Evolutionary conservation across 2,888 invertebrate genomes (phyloP), one percentile per base, ranked within the genome.

Genomic region (Trisateles emortualis): DNA sequence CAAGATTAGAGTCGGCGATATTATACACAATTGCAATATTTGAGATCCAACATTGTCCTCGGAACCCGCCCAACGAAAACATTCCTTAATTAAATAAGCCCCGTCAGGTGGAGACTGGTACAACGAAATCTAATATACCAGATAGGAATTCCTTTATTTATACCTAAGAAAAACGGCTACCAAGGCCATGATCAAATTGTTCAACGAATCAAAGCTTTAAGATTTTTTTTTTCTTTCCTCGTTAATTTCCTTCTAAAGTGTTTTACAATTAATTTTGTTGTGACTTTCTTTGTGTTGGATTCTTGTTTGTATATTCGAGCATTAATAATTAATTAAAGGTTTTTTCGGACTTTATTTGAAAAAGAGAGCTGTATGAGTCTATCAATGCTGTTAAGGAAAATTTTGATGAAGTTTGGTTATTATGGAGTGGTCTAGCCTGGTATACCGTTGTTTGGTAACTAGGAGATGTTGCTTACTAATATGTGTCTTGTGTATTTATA

Each of bases 61-160:
- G 24, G 53, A 54, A 52, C 55, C 62, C 68, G 65, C 68, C 72
- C 68, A 53, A 68, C 78, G 76, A 82, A 84, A 86, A 86, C 83
- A 84, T 81, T 74, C 79, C 82, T 86, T 87, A 87, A 87, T 87
- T 87, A 86, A 87, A 86, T 86, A 78, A 81, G 72, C 72, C 56
- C 69, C 60, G 83, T 81, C 84, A 86, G 86, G 86, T 86, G 80
- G 78, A 74, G 72, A 76, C 72, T 68, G 64, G 65, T 71, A 67
- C 73, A 69, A 64, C 72, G 69, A 77, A 84, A 83, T 86, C 82
- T 85, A 84, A 86, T 85, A 85, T 76, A 78, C 73, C 68, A 65
- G 76, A 81, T 78, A 75, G 77, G 74, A 81, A 81, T 84, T 79
- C 66, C 76, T 81, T 82, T 77, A 80, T 65, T 79, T 81, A 72